Evolutionary conservation across 2,888 invertebrate genomes (phyloP).

Genomic region (Diadromus collaris): DNA sequence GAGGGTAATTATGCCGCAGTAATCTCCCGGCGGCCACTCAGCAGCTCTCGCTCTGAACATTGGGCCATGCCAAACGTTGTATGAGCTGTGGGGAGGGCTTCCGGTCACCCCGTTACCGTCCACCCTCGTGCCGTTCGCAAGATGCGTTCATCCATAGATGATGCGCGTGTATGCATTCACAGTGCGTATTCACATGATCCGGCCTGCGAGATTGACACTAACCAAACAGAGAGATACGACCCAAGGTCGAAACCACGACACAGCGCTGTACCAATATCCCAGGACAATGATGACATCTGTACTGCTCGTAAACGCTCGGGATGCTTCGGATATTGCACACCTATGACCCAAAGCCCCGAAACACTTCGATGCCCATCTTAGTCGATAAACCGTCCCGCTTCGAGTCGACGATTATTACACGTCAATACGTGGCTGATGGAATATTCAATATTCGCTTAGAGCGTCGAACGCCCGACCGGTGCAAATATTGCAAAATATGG

Average conservation of each 20-base stretch:
- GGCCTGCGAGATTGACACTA: slow-evolving; percentile 68
- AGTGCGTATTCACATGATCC: slow-evolving; percentile 63
- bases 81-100: slow-evolving; percentile 58
- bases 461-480: background rate
- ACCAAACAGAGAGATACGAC: slow-evolving; percentile 57
- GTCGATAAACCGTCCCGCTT: background rate
- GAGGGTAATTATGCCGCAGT: slow-evolving; percentile 77
- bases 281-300: slow-evolving; percentile 51
- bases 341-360: slow-evolving; percentile 13
- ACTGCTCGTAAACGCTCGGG: slow-evolving; percentile 45
- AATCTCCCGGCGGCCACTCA: slow-evolving; percentile 78
- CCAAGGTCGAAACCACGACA: slow-evolving; percentile 14
- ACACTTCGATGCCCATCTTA: slow-evolving; percentile 45
- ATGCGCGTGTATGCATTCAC: slow-evolving; percentile 59
- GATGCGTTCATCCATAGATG: slow-evolving; percentile 71
- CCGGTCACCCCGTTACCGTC: slow-evolving; percentile 23
- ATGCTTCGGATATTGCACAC: slow-evolving; percentile 34
- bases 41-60: slow-evolving; percentile 65
- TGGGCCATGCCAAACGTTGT: slow-evolving; percentile 71
- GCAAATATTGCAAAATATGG: slow-evolving; percentile 7
- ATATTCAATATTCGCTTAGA: slow-evolving; percentile 4
- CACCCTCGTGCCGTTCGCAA: slow-evolving; percentile 41
- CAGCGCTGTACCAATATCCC: slow-evolving; percentile 38
- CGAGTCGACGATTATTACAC: slow-evolving; percentile 32
- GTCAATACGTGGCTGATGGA: slow-evolving; percentile 3